phyloP scores from a whole-genome alignment of 2,888 invertebrate species.

The Theodoxus fluviatilis region DNA sequence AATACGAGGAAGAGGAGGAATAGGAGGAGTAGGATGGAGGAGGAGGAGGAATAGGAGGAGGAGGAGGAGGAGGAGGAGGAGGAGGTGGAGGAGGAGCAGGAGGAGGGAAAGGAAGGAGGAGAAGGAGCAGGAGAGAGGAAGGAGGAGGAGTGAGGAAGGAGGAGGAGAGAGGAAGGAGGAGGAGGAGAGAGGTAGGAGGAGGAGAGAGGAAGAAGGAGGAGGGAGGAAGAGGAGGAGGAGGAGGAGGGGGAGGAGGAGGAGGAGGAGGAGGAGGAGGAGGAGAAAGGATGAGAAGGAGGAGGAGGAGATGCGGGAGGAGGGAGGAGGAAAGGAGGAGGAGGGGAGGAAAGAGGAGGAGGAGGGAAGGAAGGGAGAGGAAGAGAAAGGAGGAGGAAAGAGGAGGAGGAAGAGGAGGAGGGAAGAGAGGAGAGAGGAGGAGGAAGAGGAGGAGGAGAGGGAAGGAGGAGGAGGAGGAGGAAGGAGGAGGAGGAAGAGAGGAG shows the following conservation, averaged over 20 bases:
- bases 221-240: neutral
- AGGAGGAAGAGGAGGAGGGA: neutral
- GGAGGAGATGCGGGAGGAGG: neutral
- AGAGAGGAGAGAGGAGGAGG: neutral
- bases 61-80: neutral
- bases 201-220: neutral
- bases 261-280: neutral
- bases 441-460: neutral
- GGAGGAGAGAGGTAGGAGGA: neutral
- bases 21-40: neutral
- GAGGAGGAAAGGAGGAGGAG: neutral
- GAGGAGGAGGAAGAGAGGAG: slow-evolving; percentile 2
- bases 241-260: neutral
- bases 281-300: neutral
- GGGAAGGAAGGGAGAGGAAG: neutral
- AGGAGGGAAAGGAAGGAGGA: neutral
- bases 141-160: neutral
- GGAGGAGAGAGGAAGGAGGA: neutral
- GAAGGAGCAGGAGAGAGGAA: neutral
- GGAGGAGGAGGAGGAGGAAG: neutral
- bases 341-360: neutral
- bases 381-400: neutral
- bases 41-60: neutral
- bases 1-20: neutral
- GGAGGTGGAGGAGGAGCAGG: neutral